Evolutionary conservation across 1,140 invertebrate genomes (phyloP).

Genomic region (Brachionus manjavacas): DNA sequence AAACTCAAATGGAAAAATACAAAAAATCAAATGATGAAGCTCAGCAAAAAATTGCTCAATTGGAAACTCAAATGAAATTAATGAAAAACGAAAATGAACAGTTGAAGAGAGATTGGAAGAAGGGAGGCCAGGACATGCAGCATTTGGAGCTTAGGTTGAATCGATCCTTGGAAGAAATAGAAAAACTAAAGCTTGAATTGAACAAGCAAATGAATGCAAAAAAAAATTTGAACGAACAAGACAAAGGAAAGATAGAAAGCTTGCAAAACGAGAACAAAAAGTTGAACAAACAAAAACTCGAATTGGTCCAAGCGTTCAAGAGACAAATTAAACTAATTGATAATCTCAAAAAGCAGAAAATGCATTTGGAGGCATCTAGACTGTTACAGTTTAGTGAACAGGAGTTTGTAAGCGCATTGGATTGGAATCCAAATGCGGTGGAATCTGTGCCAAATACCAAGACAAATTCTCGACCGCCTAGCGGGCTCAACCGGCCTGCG

Average conservation of each 20-base stretch:
- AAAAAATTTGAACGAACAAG: slow-evolving; percentile 53
- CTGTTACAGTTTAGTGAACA: slow-evolving; percentile 58
- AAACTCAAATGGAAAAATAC: slow-evolving; percentile 54
- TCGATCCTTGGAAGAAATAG: slow-evolving; percentile 56
- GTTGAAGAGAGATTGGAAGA: slow-evolving; percentile 53
- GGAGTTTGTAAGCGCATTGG: slow-evolving; percentile 57
- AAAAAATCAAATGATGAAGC: slow-evolving; percentile 53
- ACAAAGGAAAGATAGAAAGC: slow-evolving; percentile 54
- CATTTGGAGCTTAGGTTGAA: slow-evolving; percentile 56
- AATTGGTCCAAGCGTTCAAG: slow-evolving; percentile 58
- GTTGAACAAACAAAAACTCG: slow-evolving; percentile 58
- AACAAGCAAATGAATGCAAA: slow-evolving; percentile 50
- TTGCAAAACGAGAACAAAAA: slow-evolving; percentile 54
- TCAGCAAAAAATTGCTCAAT: slow-evolving; percentile 48
- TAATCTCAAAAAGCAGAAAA: slow-evolving; percentile 58
- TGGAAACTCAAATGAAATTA: slow-evolving; percentile 49
- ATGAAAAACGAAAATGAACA: slow-evolving; percentile 52
- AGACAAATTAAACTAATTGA: slow-evolving; percentile 60
- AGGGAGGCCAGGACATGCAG: slow-evolving; percentile 51
- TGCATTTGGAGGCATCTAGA: slow-evolving; percentile 59
- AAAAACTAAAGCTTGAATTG: slow-evolving; percentile 55
- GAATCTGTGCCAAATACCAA: neutral
- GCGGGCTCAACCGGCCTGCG: neutral
- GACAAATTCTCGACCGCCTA: neutral
- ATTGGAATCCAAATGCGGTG: slow-evolving; percentile 47